Base-by-base conservation (phyloP, 1,140 invertebrate species). In the Reticulitermes speratus region DNA sequence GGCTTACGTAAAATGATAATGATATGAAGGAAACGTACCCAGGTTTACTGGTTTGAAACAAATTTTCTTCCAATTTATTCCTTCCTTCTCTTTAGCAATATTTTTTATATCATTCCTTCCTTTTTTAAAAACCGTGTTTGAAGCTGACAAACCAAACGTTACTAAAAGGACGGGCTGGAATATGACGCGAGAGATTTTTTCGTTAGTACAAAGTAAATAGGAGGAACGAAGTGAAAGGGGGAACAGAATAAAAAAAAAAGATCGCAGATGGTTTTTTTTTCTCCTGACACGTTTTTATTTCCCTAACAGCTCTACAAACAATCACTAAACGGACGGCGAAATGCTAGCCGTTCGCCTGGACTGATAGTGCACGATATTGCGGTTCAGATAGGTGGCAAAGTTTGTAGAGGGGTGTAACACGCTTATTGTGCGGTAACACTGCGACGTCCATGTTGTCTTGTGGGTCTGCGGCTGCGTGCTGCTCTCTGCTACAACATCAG, bases 251-350 rank as follows among this genome's bases (percentile, higher is more conserved):
- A 75, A 75, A 30, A 75, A 9, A 16, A 30, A 75, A 9, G 12
- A 75, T 75, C 25, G 25, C 65, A 75, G 65, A 25, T 75, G 25
- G 65, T 6, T 25, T 25, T 30, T 11, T n/a, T 75, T 75, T 14
- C 38, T 5, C 38, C 5, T 21, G 65, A 75, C 65, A 75, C 65
- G 65, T 75, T 30, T 75, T 75, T 75, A 75, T 75, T 8, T 75
- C 25, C 7, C 65, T 75, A 75, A 75, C 65, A 75, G 65, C 65
- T 75, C 65, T n/a, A 75, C 65, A 75, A 75, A 75, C 65, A 75
- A 75, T 75, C 65, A 75, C 3, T 25, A 30, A 75, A 75, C n/a
- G 65, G 65, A 75, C n/a, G 25, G 7, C n/a, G n/a, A 75, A 30
- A 8, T 75, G n/a, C 65, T 75, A n/a, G 65, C 25, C 25, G 65